Conservation (phyloP, 1,140 invertebrate genomes). For the Eufriesea mexicana region DNA sequence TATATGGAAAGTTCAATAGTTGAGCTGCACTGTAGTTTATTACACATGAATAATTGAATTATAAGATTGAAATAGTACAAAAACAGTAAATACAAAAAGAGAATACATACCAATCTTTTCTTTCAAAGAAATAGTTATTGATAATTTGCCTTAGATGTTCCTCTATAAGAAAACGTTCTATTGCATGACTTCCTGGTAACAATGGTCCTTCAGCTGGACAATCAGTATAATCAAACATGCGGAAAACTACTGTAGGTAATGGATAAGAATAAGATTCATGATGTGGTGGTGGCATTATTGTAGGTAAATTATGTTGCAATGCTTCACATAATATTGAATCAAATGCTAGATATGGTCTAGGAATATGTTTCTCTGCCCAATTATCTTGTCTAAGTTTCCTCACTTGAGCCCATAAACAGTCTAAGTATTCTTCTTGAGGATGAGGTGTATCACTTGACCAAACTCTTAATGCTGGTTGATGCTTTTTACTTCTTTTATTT, state of each 20-base stretch:
- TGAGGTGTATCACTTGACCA: constrained; percentile 96
- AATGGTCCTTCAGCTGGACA: constrained; percentile 92
- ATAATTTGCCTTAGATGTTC: constrained; percentile 98
- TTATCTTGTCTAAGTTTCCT: constrained; percentile 95
- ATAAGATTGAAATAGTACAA: not conserved
- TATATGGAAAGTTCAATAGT: constrained; percentile 95
- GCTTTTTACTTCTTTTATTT: constrained; percentile 95
- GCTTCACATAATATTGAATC: constrained; percentile 97
- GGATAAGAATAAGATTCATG: constrained; percentile 95
- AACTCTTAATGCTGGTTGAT: constrained; percentile 94
- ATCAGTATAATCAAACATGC: constrained; percentile 99
- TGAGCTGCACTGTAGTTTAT: constrained; percentile 88
- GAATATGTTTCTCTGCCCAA: constrained; percentile 98
- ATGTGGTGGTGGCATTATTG: constrained; percentile 94
- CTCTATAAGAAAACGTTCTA: constrained; percentile 98
- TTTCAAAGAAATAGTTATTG: constrained; percentile 92
- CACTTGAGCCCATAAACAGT: constrained; percentile 98
- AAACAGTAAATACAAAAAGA: constrained; percentile 1
- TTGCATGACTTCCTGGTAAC: constrained; percentile 97
- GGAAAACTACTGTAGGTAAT: constrained; percentile 94
- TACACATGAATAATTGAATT: constrained; percentile 38
- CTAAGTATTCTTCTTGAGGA: constrained; percentile 99
- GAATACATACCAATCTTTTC: constrained; percentile 93
- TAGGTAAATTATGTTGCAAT: constrained; percentile 96
- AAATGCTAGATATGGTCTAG: constrained; percentile 96